phyloP scores from a whole-genome alignment of 2,113 vertebrate genomes.

The Eira barbara region DNA sequence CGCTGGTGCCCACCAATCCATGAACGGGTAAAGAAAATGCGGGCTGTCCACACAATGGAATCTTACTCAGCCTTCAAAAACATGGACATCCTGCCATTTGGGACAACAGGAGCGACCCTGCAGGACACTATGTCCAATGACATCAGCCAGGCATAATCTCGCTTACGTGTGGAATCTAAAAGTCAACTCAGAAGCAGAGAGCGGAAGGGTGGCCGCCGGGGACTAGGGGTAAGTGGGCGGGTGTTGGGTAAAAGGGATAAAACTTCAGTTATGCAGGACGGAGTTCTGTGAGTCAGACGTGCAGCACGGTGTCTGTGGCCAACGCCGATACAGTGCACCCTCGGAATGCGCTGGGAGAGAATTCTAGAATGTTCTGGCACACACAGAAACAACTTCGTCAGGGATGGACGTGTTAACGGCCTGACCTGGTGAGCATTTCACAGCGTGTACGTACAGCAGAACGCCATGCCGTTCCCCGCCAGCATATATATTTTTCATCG shows the following conservation, averaged over 20 bases:
- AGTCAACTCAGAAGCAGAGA: background rate
- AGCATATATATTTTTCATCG: background rate
- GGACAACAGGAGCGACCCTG: background rate
- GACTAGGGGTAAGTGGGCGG: background rate
- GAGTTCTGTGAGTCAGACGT: too few species aligned
- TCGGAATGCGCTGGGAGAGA: background rate
- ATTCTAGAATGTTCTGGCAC: background rate
- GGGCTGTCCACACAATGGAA: background rate
- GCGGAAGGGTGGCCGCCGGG: background rate
- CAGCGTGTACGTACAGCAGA: too few species aligned
- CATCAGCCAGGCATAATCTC: background rate
- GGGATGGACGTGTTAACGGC: too few species aligned
- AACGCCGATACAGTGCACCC: background rate
- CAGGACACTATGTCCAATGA: background rate
- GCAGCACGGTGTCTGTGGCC: background rate
- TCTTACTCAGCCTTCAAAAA: background rate
- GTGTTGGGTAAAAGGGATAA: background rate
- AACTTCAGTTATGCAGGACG: background rate
- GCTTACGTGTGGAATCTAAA: background rate
- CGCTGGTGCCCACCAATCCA: too few species aligned
- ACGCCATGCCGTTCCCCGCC: fast-evolving
- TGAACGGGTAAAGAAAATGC: background rate
- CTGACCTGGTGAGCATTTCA: background rate
- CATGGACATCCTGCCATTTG: background rate
- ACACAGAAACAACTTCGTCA: background rate